Evolutionary conservation across 2,113 vertebrate species (phyloP).

Genomic region (Mirza zaza): DNA sequence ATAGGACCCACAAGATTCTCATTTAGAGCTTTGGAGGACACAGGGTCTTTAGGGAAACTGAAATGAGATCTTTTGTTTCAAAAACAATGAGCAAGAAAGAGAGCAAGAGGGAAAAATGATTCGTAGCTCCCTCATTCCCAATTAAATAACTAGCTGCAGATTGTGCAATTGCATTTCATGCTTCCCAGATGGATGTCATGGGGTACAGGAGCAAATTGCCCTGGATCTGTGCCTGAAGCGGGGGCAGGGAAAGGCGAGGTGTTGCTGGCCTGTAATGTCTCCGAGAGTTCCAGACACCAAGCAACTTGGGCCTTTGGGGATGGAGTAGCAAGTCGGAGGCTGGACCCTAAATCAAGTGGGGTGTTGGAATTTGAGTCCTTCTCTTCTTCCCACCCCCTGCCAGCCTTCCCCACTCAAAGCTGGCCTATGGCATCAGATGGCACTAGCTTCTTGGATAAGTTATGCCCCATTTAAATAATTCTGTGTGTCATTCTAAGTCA

Average conservation of each 20-base stretch:
- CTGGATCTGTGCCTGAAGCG: neutral
- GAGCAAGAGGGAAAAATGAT: neutral
- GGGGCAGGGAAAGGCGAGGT: neutral
- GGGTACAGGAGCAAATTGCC: neutral
- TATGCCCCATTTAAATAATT: neutral
- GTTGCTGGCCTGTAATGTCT: neutral
- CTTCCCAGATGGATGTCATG: slow-evolving; percentile 13
- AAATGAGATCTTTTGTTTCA: neutral
- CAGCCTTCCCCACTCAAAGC: neutral
- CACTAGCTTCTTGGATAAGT: neutral
- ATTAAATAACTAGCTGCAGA: slow-evolving; percentile 35
- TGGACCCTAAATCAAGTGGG: neutral
- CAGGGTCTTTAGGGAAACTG: neutral
- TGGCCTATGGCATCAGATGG: neutral
- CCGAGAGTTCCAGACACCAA: neutral
- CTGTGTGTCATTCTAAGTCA: neutral
- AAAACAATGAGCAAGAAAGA: neutral
- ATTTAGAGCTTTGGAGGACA: slow-evolving; percentile 14
- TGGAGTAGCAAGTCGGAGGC: neutral
- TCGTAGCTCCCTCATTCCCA: neutral
- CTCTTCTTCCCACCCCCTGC: neutral
- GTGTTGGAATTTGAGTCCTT: neutral
- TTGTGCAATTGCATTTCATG: slow-evolving; percentile 48
- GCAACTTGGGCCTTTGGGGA: neutral
- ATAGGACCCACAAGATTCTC: neutral